Conservation (phyloP, 2,113 vertebrate genomes). For the Dolichallabes microphthalmus region DNA sequence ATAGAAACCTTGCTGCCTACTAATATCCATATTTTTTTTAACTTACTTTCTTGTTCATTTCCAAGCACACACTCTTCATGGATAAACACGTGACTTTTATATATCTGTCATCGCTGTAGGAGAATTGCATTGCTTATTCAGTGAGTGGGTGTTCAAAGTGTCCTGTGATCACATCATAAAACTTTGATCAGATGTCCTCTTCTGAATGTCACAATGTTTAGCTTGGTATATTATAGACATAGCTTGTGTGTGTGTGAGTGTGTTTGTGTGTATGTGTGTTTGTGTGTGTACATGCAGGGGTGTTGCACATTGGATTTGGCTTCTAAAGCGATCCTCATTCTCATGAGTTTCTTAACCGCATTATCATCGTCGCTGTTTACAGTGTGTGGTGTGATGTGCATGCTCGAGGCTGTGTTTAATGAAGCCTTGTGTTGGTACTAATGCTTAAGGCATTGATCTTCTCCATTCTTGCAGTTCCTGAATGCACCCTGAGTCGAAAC, state of each 20-base stretch:
- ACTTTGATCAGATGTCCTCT: slow-evolving; percentile 15
- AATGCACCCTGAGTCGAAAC: slow-evolving; percentile 11
- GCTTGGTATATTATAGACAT: not conserved
- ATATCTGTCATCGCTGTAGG: not conserved
- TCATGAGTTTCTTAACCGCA: slow-evolving; percentile 3
- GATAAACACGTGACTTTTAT: not conserved
- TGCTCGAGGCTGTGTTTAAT: slow-evolving; percentile 7
- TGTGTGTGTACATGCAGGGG: not conserved
- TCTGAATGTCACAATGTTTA: slow-evolving; percentile 3
- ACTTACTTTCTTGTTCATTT: not conserved
- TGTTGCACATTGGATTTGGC: not conserved
- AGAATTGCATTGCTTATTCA: slow-evolving; percentile 29
- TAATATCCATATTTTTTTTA: not conserved
- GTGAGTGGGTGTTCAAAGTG: slow-evolving; percentile 24
- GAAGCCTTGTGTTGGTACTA: slow-evolving; percentile 8
- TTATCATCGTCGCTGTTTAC: slow-evolving; percentile 25
- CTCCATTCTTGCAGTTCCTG: slow-evolving; percentile 7
- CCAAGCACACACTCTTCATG: not conserved
- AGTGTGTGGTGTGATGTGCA: slow-evolving; percentile 20
- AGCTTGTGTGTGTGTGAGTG: not conserved
- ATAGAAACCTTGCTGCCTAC: not conserved
- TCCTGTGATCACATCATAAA: slow-evolving; percentile 15
- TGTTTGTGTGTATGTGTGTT: not conserved
- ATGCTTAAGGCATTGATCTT: slow-evolving; percentile 16
- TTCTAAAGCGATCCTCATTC: slow-evolving; percentile 15